phyloP scores from a whole-genome alignment of 2,888 invertebrate species.

The Epistrophe eligans region DNA sequence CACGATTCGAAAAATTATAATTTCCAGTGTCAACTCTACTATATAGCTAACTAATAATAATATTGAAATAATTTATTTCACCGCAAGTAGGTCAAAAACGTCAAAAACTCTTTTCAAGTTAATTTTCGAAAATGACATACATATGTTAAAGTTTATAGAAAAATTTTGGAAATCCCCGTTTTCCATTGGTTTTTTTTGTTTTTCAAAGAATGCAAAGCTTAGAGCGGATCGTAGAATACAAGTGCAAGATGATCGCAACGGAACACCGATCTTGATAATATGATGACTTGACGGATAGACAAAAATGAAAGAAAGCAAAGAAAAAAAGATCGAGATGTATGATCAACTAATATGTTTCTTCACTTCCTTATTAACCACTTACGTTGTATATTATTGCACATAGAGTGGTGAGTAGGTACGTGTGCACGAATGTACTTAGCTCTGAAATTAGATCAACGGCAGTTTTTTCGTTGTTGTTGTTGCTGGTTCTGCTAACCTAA shows the following conservation, averaged over 20 bases:
- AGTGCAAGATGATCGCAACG: constrained; percentile 55
- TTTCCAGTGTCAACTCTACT: constrained; percentile 11
- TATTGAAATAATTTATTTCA: constrained; percentile 21
- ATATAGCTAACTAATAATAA: constrained; percentile 7
- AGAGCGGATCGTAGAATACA: not conserved
- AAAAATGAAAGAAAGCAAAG: constrained; percentile 40
- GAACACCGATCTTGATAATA: constrained; percentile 40
- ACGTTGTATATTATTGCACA: constrained; percentile 73
- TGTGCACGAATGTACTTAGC: constrained; percentile 52
- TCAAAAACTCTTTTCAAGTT: constrained; percentile 14
- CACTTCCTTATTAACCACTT: constrained; percentile 76
- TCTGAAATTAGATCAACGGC: constrained; percentile 75
- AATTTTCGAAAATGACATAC: not conserved
- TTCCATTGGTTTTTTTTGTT: not conserved
- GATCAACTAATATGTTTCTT: constrained; percentile 73
- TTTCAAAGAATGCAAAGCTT: not conserved
- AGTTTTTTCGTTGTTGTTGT: constrained; percentile 50
- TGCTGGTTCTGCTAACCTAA: constrained; percentile 47
- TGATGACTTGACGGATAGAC: constrained; percentile 74
- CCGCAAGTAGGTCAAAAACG: constrained; percentile 65
- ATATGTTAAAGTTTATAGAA: not conserved
- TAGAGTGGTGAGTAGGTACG: constrained; percentile 44
- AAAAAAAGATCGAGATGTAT: constrained; percentile 69
- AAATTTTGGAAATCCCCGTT: not conserved
- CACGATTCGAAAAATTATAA: constrained; percentile 24